phyloP scores from a whole-genome alignment of 1,140 invertebrate genomes.

The Temnothorax nylanderi region DNA sequence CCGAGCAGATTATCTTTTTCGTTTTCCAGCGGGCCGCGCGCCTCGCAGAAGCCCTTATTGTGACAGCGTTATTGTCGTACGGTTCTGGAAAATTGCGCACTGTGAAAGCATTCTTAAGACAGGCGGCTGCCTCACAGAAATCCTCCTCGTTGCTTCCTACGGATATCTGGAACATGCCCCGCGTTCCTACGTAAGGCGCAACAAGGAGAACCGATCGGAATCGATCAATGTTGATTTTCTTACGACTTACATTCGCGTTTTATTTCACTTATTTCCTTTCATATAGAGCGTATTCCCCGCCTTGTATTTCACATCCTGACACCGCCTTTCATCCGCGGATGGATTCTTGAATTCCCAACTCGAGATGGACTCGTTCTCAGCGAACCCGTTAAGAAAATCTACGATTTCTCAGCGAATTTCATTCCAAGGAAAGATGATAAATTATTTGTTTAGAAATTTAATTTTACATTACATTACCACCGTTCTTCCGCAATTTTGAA shows the following conservation, averaged over 20 bases:
- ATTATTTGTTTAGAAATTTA: not conserved
- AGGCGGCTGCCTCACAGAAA: slow-evolving; percentile 54
- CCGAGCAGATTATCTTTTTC: slow-evolving; percentile 74
- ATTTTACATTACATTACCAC: not conserved
- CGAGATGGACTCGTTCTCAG: not conserved
- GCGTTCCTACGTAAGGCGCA: slow-evolving; percentile 15
- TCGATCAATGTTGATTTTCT: slow-evolving; percentile 24
- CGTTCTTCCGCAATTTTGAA: not conserved
- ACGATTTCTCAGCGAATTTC: not conserved
- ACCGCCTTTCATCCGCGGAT: not conserved
- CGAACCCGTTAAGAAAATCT: not conserved
- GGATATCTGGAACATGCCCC: slow-evolving; percentile 29
- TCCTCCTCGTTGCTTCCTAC: slow-evolving; percentile 29
- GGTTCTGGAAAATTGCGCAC: slow-evolving; percentile 82
- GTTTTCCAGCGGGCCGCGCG: slow-evolving; percentile 50
- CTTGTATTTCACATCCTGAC: not conserved
- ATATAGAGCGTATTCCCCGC: not conserved
- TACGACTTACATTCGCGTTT: not conserved
- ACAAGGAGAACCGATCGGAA: not conserved
- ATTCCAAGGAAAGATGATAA: not conserved
- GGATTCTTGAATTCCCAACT: not conserved
- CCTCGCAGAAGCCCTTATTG: slow-evolving; percentile 75
- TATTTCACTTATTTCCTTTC: not conserved
- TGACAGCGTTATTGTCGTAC: slow-evolving; percentile 81
- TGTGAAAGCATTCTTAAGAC: slow-evolving; percentile 76